These are phyloP conservation scores for Takifugu flavidus DNA, from an alignment of 2,113 vertebrate species.

Conservation along the genomic window DNA sequence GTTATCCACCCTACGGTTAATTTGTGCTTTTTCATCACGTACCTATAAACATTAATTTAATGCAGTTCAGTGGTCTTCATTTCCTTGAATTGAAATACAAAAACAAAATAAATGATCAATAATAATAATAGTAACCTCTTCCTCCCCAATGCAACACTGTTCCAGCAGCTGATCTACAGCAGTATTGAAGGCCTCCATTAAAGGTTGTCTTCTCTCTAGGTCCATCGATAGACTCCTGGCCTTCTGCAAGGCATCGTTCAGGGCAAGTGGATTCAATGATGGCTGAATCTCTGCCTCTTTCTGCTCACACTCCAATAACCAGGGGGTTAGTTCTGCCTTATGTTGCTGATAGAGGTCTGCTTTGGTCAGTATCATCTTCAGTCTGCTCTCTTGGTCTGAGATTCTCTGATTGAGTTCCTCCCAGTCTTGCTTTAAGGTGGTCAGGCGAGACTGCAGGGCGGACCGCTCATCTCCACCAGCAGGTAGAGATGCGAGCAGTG, in stretches of 20 bases:
- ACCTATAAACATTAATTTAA: conserved; percentile 51
- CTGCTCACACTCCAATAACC: conserved; percentile 83
- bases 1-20: conserved; percentile 86
- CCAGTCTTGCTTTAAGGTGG: conserved; percentile 85
- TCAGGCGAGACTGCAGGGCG: conserved; percentile 82
- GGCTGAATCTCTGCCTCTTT: conserved; percentile 79
- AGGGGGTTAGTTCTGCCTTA: conserved; percentile 81
- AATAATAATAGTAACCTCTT: conserved; percentile 62
- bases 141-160: conserved; percentile 85
- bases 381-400: conserved; percentile 73
- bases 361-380: conserved; percentile 85
- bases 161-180: conserved; percentile 90
- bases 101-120: neutral
- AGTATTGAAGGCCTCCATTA: conserved; percentile 86
- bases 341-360: conserved; percentile 88
- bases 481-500: conserved; percentile 83
- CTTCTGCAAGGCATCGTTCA: conserved; percentile 84
- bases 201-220: conserved; percentile 84
- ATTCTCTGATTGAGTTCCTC: conserved; percentile 81
- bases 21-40: conserved; percentile 87
- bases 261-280: conserved; percentile 79
- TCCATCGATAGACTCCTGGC: conserved; percentile 82
- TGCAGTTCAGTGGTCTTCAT: neutral
- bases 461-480: conserved; percentile 85
- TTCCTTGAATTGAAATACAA: neutral